These are phyloP conservation scores for Paedocypris sp. DNA, from an alignment of 2,113 vertebrate genomes.

Conservation along the genomic window DNA sequence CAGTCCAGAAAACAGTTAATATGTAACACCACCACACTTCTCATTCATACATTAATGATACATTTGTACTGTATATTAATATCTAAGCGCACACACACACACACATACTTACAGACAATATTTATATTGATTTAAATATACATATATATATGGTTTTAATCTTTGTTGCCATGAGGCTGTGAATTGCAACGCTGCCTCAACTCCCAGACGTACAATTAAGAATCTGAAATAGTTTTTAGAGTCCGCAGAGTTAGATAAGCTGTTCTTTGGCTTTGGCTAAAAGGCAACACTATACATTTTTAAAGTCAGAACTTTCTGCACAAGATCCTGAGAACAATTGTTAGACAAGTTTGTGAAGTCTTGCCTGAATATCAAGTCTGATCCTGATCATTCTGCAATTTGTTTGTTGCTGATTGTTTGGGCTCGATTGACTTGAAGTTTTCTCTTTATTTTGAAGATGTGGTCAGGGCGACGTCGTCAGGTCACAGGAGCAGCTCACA, in stretches of 20 bases:
- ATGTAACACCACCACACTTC: too few species aligned
- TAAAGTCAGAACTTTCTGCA: background rate
- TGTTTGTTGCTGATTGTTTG: background rate
- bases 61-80: too few species aligned
- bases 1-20: too few species aligned
- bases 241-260: background rate
- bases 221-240: slow-evolving; percentile 9
- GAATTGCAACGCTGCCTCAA: background rate
- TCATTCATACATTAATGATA: too few species aligned
- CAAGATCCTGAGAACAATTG: too few species aligned
- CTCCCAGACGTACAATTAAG: slow-evolving; percentile 12
- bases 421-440: background rate
- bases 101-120: too few species aligned
- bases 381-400: too few species aligned
- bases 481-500: slow-evolving; percentile 36
- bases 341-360: too few species aligned
- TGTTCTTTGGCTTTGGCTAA: background rate
- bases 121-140: too few species aligned
- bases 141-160: background rate
- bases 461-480: background rate
- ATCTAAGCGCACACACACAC: too few species aligned
- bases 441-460: background rate
- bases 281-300: slow-evolving; percentile 11
- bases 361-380: too few species aligned
- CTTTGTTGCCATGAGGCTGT: slow-evolving; percentile 7